Conservation (phyloP, 2,888 invertebrate species). For the Hetaerina titia region DNA sequence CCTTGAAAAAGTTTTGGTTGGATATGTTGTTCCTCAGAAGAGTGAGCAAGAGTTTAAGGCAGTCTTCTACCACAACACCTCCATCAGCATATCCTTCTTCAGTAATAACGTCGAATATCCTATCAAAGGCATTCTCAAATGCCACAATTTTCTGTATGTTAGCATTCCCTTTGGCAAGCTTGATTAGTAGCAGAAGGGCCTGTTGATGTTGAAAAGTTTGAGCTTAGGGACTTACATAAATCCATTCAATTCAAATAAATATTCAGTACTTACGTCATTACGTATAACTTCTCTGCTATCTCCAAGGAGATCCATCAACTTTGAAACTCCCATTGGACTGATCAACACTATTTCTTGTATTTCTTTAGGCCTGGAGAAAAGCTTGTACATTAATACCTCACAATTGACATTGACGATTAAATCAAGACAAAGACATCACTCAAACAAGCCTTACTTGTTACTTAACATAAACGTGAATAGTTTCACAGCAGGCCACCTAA, state of each 20-base stretch:
- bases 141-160: slow-evolving; percentile 99
- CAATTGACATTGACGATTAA: not conserved
- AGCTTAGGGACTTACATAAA: not conserved
- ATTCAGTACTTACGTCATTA: slow-evolving; percentile 85
- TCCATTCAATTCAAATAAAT: not conserved
- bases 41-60: slow-evolving; percentile 94
- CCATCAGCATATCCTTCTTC: slow-evolving; percentile 96
- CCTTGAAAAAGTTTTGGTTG: slow-evolving; percentile 99
- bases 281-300: slow-evolving; percentile 97
- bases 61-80: slow-evolving; percentile 99
- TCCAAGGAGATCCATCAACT: slow-evolving; percentile 96
- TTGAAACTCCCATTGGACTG: slow-evolving; percentile 98
- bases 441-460: slow-evolving; percentile 79
- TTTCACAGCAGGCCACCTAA: slow-evolving; percentile 93
- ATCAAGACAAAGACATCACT: not conserved
- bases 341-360: slow-evolving; percentile 92
- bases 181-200: slow-evolving; percentile 92
- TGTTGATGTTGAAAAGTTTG: slow-evolving; percentile 74
- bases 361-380: slow-evolving; percentile 84
- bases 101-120: slow-evolving; percentile 93
- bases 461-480: slow-evolving; percentile 92
- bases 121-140: slow-evolving; percentile 98
- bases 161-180: slow-evolving; percentile 95
- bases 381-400: not conserved
- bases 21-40: slow-evolving; percentile 96